Evolutionary conservation across 2,113 vertebrate genomes (phyloP), one percentile per base, ranked within the genome.

Genomic region (Heterochromis multidens): DNA sequence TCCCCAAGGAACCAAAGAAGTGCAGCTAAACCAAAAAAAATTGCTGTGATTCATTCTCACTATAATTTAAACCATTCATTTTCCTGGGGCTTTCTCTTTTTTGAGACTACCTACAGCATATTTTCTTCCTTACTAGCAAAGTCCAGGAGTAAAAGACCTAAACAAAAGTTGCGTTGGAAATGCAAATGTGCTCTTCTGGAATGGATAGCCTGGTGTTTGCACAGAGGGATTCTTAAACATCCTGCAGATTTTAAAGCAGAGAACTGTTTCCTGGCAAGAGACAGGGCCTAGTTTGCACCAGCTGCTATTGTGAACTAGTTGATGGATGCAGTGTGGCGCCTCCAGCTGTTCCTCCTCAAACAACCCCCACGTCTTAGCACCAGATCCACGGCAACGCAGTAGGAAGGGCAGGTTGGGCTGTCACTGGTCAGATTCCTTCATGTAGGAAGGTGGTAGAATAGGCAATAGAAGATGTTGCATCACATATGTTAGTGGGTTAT

Each of bases 291-390:
- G 84, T 80, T 84, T 57, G 80, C 61, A 83, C 60, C 83, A 87
- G 82, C 84, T 92, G 86, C 91, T 89, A 89, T 91, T 93, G 91
- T 89, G 86, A 81, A 80, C 23, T 62, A 90, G 86, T 86, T 93
- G 95, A 96, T 93, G 90, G 91, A 95, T 95, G 89, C 86, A 56
- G 79, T 88, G 82, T 92, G 94, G 90, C 84, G 62, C 90, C 81
- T 90, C 88, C 92, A 94, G 95, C 94, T 95, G 94, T 91, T 93
- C 85, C 91, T 91, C 63, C 87, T 94, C 90, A 92, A 95, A 94
- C 92, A 94, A 81, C 58, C 27, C 12, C 74, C 54, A 61, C 89
- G 89, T 94, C 88, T 87, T 87, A 63, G 87, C 86, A 79, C 74
- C 83, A 63, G 59, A 85, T 87, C 90, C 93, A 87, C 40, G 72